A percentile compares a stretch with the other conserved stretches of the same genome.
phyloP scores from a whole-genome alignment of 2,888 invertebrate species.

The Bellardia pandia region DNA sequence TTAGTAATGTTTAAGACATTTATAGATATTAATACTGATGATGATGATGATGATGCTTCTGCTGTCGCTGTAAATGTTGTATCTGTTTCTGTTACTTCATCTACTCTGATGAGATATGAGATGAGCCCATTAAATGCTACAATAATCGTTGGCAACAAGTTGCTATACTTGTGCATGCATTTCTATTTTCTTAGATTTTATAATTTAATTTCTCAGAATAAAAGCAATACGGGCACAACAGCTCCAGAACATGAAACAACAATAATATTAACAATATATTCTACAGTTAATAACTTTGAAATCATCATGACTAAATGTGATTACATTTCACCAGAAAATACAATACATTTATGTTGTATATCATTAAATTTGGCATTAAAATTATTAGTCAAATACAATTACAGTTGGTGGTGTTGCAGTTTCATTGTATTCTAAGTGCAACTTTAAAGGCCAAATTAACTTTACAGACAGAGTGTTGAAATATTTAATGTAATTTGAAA shows the following conservation, averaged over 20 bases:
- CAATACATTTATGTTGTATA: slow-evolving; percentile 36
- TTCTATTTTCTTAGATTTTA: slow-evolving; percentile 46
- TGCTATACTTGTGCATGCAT: slow-evolving; percentile 15
- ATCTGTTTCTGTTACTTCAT: not conserved
- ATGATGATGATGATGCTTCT: slow-evolving; percentile 1
- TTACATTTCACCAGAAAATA: slow-evolving; percentile 45
- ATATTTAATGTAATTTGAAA: not conserved
- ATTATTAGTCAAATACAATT: slow-evolving; percentile 38
- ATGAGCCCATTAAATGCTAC: slow-evolving; percentile 52
- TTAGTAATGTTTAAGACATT: slow-evolving; percentile 34
- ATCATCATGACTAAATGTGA: slow-evolving; percentile 40
- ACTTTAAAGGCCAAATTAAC: slow-evolving; percentile 15
- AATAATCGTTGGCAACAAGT: slow-evolving; percentile 63
- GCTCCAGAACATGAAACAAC: slow-evolving; percentile 16
- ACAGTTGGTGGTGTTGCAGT: slow-evolving; percentile 1
- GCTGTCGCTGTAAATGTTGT: slow-evolving; percentile 18
- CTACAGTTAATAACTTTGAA: slow-evolving; percentile 11
- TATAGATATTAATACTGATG: slow-evolving; percentile 39
- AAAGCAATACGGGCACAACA: slow-evolving; percentile 4
- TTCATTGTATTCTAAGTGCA: not conserved
- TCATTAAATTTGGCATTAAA: slow-evolving; percentile 23
- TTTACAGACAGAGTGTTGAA: not conserved
- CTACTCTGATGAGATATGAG: slow-evolving; percentile 30
- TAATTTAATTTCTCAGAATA: slow-evolving; percentile 55
- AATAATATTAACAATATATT: not conserved